phyloP scores from a whole-genome alignment of 2,113 vertebrate genomes.

The Dipodomys merriami region DNA sequence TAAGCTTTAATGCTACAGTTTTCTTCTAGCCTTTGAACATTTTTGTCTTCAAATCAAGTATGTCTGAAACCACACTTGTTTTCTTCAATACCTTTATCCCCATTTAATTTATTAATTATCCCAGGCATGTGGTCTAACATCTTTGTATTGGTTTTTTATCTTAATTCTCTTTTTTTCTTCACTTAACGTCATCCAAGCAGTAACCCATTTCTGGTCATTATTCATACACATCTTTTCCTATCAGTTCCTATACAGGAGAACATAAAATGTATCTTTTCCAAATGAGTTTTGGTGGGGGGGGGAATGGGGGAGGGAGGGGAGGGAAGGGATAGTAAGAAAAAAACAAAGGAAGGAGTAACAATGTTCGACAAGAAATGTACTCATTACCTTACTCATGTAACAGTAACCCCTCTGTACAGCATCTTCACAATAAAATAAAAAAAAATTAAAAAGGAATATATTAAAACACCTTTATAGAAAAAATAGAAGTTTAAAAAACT shows the following conservation, averaged over 20 bases:
- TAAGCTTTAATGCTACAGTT: background rate
- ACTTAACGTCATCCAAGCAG: background rate
- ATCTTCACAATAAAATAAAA: no score
- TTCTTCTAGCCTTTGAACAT: background rate
- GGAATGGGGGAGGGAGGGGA: no score
- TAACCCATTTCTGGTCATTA: background rate
- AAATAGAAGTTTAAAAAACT: background rate
- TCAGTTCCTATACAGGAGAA: no score
- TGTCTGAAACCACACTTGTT: background rate
- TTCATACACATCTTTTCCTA: background rate
- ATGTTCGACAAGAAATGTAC: no score
- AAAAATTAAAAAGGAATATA: background rate
- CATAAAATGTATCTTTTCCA: background rate
- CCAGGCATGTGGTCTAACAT: background rate
- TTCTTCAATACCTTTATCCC: background rate
- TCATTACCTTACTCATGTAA: no score
- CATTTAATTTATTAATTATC: background rate
- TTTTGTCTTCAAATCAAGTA: background rate
- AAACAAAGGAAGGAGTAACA: no score
- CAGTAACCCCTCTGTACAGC: no score
- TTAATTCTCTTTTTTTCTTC: background rate
- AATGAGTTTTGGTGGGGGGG: background rate
- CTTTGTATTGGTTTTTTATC: background rate
- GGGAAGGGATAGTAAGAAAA: no score
- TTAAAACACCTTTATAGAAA: background rate